Evolutionary conservation across 2,113 vertebrate genomes (phyloP), one percentile per base, ranked within the genome.

Genomic region (Alces alces): DNA sequence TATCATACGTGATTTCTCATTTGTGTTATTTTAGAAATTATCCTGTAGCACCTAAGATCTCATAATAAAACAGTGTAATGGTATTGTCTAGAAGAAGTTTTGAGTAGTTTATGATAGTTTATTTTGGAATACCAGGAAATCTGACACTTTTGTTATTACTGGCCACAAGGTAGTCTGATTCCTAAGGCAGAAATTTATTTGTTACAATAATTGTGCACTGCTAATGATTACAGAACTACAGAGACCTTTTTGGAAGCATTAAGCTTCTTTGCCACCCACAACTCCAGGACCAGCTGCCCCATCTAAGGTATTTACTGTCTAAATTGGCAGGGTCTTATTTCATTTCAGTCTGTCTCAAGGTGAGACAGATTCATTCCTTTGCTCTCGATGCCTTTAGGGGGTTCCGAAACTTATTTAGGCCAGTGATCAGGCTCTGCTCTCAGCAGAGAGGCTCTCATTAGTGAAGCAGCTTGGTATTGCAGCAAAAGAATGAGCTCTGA

Each of bases 21-120:
- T 78, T 92, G 30, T 97, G 64, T 90, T 86, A 43, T 86, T 96
- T 96, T 89, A 95, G 23, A 93, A 95, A 93, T 78, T 45, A n/a
- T 64, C 28, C 55, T 17, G 91, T 80, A 55, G 23, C 25, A 70
- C 52, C 45, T 88, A n/a, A 76, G 43, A 50, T 54, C 30, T 93
- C 36, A 13, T 78, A 92, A 54, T 79, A 54, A 61, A 91, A 66
- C 28, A 86, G 1, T 73, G 12, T 91, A 79, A 33, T 6, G 64
- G 21, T n/a, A 54, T 47, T 85, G 52, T 88, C 45, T n/a, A 78
- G 47, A 93, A 76, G 64, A 76, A 52, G 45, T 85, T 95, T 88
- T 84, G 16, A 70, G 39, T 92, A 60, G 82, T 30, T 94, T 80
- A 30, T 96, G 58, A 66, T 25, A 93, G 39, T 27, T 79, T 96